These are phyloP conservation scores for Athene cunicularia DNA, from an alignment of 2,113 vertebrate species.

Conservation along the genomic window DNA sequence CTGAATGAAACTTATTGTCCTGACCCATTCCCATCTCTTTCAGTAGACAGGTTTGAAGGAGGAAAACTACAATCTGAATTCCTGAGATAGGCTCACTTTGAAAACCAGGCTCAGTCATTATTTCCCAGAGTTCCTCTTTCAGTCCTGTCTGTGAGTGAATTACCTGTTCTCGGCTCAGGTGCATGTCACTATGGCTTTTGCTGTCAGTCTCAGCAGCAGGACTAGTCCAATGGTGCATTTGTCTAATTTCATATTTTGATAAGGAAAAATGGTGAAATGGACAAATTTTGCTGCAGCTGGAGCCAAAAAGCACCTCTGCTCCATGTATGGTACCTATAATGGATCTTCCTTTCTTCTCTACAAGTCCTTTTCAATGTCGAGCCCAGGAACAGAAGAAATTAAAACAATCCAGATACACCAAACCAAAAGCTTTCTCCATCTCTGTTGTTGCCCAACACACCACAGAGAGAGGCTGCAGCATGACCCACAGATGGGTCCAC, in stretches of 20 bases:
- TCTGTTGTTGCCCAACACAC: neutral
- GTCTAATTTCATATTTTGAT: neutral
- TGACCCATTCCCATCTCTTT: neutral
- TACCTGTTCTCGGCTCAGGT: neutral
- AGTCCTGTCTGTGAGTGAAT: neutral
- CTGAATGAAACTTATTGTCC: constrained; percentile 11
- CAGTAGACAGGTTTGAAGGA: neutral
- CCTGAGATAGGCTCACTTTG: neutral
- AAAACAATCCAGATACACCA: neutral
- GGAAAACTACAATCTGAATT: neutral
- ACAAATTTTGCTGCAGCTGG: neutral
- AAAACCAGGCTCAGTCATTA: neutral
- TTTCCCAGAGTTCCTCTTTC: neutral
- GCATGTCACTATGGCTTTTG: neutral
- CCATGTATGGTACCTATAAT: neutral
- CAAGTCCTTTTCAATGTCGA: neutral
- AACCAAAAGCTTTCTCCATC: neutral
- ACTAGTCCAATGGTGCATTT: neutral
- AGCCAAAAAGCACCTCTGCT: neutral
- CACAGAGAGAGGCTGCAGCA: neutral
- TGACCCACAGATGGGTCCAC: neutral
- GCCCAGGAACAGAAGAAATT: neutral
- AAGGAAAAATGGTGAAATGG: neutral
- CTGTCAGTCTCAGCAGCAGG: neutral
- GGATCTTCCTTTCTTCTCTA: neutral